Conservation (phyloP, 1,140 invertebrate species). For the Berghia stephanieae region DNA sequence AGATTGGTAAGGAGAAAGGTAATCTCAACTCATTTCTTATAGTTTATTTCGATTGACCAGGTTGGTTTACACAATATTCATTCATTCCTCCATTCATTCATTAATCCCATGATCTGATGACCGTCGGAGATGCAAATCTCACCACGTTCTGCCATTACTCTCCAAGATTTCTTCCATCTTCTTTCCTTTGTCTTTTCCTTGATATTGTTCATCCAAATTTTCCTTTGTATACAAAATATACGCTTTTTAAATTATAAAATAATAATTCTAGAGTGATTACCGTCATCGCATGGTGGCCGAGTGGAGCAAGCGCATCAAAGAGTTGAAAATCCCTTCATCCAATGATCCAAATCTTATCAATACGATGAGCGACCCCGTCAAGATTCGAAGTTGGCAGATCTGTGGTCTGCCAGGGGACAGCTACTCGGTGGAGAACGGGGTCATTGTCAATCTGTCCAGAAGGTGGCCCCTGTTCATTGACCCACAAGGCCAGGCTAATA, state of each 20-base stretch:
- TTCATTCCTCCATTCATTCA: too few relatives aligned
- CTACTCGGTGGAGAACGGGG: conserved; percentile 67
- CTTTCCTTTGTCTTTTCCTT: background rate
- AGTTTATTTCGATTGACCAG: too few relatives aligned
- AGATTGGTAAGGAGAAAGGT: too few relatives aligned
- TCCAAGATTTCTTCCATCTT: background rate
- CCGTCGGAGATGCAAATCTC: too few relatives aligned
- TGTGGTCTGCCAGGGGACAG: conserved; percentile 67
- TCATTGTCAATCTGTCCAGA: conserved; percentile 64
- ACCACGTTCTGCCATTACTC: too few relatives aligned
- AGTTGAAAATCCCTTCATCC: conserved; percentile 61
- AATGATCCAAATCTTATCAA: conserved; percentile 55
- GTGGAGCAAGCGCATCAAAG: conserved; percentile 58
- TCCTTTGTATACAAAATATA: too few relatives aligned
- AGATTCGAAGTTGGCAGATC: conserved; percentile 67
- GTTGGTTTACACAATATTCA: too few relatives aligned
- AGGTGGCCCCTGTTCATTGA: conserved; percentile 68
- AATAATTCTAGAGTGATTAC: conserved; percentile 59
- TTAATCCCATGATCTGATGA: too few relatives aligned
- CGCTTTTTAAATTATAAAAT: background rate
- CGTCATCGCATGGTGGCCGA: conserved; percentile 54
- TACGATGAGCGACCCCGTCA: conserved; percentile 66
- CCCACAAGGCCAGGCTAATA: conserved; percentile 68
- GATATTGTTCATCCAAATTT: too few relatives aligned
- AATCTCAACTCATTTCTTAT: too few relatives aligned